These are phyloP conservation scores for Tetranychus truncatus DNA, from an alignment of 2,888 invertebrate genomes.

Conservation along the genomic window DNA sequence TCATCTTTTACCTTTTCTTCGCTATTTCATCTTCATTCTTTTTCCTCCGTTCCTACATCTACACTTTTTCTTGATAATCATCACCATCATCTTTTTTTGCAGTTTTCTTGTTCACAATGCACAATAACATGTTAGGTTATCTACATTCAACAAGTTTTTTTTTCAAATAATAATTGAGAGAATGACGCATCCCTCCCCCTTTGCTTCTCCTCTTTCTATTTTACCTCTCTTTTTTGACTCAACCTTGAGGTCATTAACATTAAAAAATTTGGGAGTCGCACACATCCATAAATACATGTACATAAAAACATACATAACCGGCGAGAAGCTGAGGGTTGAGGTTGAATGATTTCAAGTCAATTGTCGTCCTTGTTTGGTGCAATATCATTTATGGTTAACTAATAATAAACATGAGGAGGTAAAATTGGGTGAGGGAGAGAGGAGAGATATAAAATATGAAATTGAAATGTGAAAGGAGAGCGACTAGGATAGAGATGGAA, in stretches of 20 bases:
- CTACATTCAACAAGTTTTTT: background rate
- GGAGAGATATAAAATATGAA: too few relatives aligned
- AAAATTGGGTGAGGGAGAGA: too few relatives aligned
- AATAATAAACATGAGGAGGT: background rate
- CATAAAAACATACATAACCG: background rate
- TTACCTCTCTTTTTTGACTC: background rate
- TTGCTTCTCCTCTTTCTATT: background rate
- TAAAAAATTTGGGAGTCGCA: background rate
- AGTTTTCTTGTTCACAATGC: background rate
- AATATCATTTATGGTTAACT: background rate
- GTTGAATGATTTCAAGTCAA: background rate
- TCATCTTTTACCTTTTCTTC: background rate
- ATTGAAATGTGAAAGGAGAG: too few relatives aligned
- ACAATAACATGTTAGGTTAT: constrained; percentile 1
- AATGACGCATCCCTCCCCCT: background rate
- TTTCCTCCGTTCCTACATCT: too few relatives aligned
- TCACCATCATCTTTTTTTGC: background rate
- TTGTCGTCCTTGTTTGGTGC: background rate
- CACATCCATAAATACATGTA: background rate
- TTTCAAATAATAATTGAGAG: background rate
- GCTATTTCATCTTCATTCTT: too few relatives aligned
- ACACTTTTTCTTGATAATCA: too few relatives aligned
- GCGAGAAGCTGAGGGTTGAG: background rate
- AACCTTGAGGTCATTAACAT: background rate
- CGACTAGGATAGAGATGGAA: too few relatives aligned